phyloP scores from a whole-genome alignment of 2,888 invertebrate species.

The Campoletis raptor region DNA sequence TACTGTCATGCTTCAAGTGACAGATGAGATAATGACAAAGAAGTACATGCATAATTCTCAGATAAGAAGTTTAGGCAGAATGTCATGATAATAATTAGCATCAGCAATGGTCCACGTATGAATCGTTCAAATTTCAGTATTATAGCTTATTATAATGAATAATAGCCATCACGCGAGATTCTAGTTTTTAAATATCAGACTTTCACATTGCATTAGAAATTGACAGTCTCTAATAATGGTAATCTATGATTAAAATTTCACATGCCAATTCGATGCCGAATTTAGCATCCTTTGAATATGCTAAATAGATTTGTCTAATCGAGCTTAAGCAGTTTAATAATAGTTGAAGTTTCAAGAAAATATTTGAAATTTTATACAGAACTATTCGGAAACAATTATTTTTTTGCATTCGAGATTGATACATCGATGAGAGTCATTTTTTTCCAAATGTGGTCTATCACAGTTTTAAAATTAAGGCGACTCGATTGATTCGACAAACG shows the following conservation, averaged over 20 bases:
- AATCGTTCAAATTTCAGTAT: neutral
- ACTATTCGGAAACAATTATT: neutral
- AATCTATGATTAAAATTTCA: conserved; percentile 9
- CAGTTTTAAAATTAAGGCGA: too few relatives aligned
- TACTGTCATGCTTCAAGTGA: neutral
- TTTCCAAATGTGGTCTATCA: too few relatives aligned
- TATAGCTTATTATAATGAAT: neutral
- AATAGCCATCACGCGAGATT: neutral
- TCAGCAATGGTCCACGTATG: neutral
- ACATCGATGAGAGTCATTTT: neutral
- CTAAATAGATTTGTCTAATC: conserved; percentile 7
- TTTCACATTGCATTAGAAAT: conserved; percentile 20
- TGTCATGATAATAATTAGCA: neutral
- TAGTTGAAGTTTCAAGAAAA: neutral
- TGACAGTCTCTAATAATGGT: neutral
- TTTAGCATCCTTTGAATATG: neutral
- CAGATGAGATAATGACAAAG: neutral
- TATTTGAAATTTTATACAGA: neutral
- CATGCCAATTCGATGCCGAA: neutral
- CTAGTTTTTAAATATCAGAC: neutral
- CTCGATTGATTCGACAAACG: neutral
- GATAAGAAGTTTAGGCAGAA: neutral
- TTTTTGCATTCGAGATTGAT: neutral
- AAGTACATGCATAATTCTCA: neutral
- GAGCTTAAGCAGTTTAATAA: neutral